Percentiles rank a stretch among this genome's conserved stretches.
Conservation (phyloP, 2,797 vertebrate genomes). For the Craterocephalus amniculus region DNA sequence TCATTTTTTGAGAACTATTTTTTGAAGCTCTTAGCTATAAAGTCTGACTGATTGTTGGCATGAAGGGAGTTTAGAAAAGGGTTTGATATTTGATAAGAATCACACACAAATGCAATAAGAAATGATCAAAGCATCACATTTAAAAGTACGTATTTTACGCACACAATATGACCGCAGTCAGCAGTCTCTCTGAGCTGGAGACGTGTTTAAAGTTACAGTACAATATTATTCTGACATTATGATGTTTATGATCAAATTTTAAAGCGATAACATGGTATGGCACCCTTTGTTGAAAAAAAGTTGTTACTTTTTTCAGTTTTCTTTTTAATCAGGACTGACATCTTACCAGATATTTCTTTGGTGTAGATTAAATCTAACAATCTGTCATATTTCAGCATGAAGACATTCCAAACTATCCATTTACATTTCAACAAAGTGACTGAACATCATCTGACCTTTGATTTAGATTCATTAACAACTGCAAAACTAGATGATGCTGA, state of each 20-base stretch:
- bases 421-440: neutral
- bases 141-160: too few relatives aligned
- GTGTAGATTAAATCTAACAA: too few relatives aligned
- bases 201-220: constrained; percentile 3
- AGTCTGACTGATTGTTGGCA: neutral
- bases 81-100: neutral
- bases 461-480: constrained; percentile 16
- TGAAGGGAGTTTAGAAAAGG: neutral
- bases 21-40: neutral
- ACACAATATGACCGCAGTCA: too few relatives aligned
- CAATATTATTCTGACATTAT: neutral
- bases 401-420: neutral
- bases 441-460: constrained; percentile 31
- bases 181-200: neutral
- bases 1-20: constrained; percentile 12
- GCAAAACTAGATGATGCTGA: constrained; percentile 20
- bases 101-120: neutral
- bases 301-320: constrained; percentile 34
- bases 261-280: constrained; percentile 15
- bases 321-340: neutral
- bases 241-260: neutral
- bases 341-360: neutral
- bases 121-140: neutral
- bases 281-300: constrained; percentile 51
- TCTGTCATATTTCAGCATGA: neutral